Percentiles rank a stretch among this genome's conserved stretches.
Evolutionary conservation across 2,888 invertebrate species (phyloP).

Genomic region (Drosophila eohydei): DNA sequence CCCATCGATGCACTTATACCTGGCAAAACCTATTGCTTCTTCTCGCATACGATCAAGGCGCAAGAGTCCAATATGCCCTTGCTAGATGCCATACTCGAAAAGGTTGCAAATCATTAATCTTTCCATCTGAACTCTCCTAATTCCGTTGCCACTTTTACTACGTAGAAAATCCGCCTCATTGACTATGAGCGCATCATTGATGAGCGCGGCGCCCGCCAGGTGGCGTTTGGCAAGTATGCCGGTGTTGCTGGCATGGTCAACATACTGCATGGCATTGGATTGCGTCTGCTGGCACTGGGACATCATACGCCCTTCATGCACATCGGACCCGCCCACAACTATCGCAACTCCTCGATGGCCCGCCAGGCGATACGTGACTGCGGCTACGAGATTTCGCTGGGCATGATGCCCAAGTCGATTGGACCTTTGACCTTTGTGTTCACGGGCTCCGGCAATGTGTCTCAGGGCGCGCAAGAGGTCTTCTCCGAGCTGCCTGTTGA

Average conservation of each 20-base stretch:
- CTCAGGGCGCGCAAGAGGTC: constrained; percentile 95
- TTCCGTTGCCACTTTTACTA: constrained; percentile 62
- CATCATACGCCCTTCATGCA: constrained; percentile 99
- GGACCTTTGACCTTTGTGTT: constrained; percentile 99
- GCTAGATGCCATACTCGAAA: constrained; percentile 97
- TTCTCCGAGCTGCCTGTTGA: constrained; percentile 99
- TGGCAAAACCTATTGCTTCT: constrained; percentile 98
- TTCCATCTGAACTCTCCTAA: background rate
- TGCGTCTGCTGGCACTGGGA: constrained; percentile 95
- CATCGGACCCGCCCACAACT: constrained; percentile 99
- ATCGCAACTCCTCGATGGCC: constrained; percentile 98
- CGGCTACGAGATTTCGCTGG: constrained; percentile 99
- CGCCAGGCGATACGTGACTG: constrained; percentile 98
- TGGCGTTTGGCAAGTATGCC: constrained; percentile 99
- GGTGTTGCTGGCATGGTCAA: constrained; percentile 99
- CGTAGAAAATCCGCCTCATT: constrained; percentile 93
- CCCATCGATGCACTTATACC: constrained; percentile 96
- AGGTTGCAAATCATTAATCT: constrained; percentile 82
- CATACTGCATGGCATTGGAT: constrained; percentile 98
- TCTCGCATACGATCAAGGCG: constrained; percentile 99
- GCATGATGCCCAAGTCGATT: constrained; percentile 98
- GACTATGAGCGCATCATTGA: constrained; percentile 99
- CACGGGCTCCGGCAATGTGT: constrained; percentile 98
- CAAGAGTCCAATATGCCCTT: constrained; percentile 99
- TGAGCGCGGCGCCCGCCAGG: constrained; percentile 93